Evolutionary conservation across 2,113 vertebrate genomes (phyloP), one percentile per base, ranked within the genome.

Genomic region (Sakesphorus luctuosus): DNA sequence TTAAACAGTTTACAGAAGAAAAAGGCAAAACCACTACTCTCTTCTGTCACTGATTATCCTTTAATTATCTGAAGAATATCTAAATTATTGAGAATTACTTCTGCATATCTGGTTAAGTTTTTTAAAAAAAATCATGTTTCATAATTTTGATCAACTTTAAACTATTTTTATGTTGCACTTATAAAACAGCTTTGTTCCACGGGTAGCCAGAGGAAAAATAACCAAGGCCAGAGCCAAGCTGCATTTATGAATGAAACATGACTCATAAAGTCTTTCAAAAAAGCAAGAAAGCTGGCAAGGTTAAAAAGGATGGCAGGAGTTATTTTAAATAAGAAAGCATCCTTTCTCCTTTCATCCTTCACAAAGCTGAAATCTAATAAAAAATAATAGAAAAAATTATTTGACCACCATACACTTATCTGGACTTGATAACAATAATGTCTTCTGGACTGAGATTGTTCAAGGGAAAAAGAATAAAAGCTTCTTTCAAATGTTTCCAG

Each of bases 241-340:
- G 40, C 49, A 73, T 83, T 91, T 90, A 82, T 79, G 78, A 93
- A 97, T 69, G 79, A 88, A 88, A 75, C 46, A 74, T 69, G 90
- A 68, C 40, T 86, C 59, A 76, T 28, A 77, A 74, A 69, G 38
- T 49, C 53, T 73, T 88, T 11, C 76, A 35, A 86, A 93, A 86
- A 88, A 66, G 17, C 44, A 91, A 79, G 74, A 55, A 82, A 94
- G 31, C 8, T 84, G 65, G 36, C 76, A 92, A 94, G 63, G 79
- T 90, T 93, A 58, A 86, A 94, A 82, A 90, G 50, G 25, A 74
- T 47, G 31, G 49, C 35, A 91, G 47, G 84, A 73, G n/a, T 55
- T 43, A 91, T 24, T 71, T 87, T 4, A 89, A 67, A 63, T 66
- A 69, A 84, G 44, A 87, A 76, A 67, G 20, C 4, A 74, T 6